Evolutionary conservation across 2,113 vertebrate genomes (phyloP), one percentile per base, ranked within the genome.

Genomic region (Ceyx melanurus): DNA sequence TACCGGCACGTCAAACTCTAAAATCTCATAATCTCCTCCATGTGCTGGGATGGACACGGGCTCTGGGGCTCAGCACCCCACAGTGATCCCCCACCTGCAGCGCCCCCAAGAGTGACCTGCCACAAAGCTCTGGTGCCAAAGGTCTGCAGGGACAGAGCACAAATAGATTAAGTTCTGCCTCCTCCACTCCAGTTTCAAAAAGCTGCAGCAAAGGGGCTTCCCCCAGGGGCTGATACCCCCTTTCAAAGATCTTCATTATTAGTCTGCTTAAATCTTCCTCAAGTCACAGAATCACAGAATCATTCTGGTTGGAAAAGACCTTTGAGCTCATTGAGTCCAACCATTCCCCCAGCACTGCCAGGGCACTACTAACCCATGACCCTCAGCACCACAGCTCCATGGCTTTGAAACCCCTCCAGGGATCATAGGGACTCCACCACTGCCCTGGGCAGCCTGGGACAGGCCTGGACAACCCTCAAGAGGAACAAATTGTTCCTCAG

Each of bases 101-200:
- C 21, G 13, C 43, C 56, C 57, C 45, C 45, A 2, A 1, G n/a
- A 51, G 33, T 11, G 19, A 16, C 33, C 51, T 25, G 22, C 53
- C 3, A 2, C 0, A 1, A n/a, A 74, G 40, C 16, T 6, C 2
- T 18, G 29, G 14, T 21, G 33, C 53, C 5, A 0, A 48, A 35
- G 48, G 33, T 43, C 64, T 3, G 0, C 70, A 33, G 37, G 62
- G 64, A 16, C 19, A 11, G 46, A 54, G 56, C 5, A 0, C 0
- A 9, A 62, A 20, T 5, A 14, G 25, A 6, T 1, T 6, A 23
- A 10, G 57, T 13, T 40, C 40, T 33, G 58, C 14, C 60, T 37
- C 42, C 17, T 50, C 42, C 17, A 3, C 17, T 40, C 20, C 35
- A 7, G 9, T 29, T 46, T 53, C 37, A 65, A 20, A 71, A 0